Evolutionary conservation across 2,113 vertebrate genomes (phyloP).

Genomic region (Ptilonorhynchus violaceus): DNA sequence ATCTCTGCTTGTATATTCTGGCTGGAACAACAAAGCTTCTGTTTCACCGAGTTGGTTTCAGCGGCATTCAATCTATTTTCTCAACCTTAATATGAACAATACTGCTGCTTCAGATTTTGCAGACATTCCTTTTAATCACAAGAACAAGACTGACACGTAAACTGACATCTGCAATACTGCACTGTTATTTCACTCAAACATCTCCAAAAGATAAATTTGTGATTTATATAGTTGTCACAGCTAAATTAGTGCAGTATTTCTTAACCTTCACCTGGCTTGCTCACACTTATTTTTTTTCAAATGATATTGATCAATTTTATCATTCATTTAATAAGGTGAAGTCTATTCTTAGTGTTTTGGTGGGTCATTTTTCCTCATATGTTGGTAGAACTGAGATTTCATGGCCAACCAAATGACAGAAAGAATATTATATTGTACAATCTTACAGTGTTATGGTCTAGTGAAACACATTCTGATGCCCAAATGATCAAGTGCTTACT

Average conservation of each 20-base stretch:
- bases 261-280: not conserved
- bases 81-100: not conserved
- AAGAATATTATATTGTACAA: not conserved
- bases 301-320: not conserved
- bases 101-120: not conserved
- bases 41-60: not conserved
- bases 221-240: not conserved
- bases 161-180: not conserved
- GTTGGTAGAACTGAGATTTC: not conserved
- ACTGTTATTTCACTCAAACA: not conserved
- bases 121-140: not conserved
- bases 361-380: not conserved
- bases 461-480: not conserved
- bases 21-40: not conserved
- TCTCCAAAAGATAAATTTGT: not conserved
- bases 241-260: not conserved
- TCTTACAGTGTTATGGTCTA: not conserved
- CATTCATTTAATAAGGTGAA: not conserved
- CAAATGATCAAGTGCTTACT: not conserved
- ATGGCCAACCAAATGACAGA: not conserved
- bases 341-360: not conserved
- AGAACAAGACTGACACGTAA: not conserved
- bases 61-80: not conserved
- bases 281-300: not conserved
- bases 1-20: not conserved